phyloP scores from a whole-genome alignment of 2,797 vertebrate genomes.

The Ambastaia sidthimunki region DNA sequence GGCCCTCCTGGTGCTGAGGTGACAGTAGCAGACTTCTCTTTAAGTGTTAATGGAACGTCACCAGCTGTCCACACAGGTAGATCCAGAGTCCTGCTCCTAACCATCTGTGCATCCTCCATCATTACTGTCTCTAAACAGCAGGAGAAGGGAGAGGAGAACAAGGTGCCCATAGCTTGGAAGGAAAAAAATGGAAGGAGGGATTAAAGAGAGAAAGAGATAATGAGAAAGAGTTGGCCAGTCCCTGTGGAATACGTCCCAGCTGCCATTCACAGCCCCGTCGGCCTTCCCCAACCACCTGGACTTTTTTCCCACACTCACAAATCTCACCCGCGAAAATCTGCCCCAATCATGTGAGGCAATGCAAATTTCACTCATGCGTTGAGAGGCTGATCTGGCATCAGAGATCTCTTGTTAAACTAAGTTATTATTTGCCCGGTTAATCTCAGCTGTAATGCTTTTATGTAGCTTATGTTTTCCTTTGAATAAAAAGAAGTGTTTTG shows the following conservation, averaged over 20 bases:
- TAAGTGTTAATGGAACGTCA: slow-evolving; percentile 60
- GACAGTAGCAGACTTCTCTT: slow-evolving; percentile 56
- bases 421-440: neutral
- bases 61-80: slow-evolving; percentile 64
- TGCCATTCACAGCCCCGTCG: slow-evolving; percentile 37
- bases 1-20: slow-evolving; percentile 54
- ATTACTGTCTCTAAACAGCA: slow-evolving; percentile 40
- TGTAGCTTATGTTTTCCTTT: neutral
- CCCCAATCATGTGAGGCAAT: slow-evolving; percentile 26
- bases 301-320: slow-evolving; percentile 52
- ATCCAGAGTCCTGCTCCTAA: slow-evolving; percentile 49
- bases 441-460: neutral
- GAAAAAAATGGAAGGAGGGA: neutral
- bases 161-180: neutral
- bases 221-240: slow-evolving; percentile 10
- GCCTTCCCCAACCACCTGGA: slow-evolving; percentile 51
- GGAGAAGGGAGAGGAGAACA: neutral
- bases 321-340: slow-evolving; percentile 9
- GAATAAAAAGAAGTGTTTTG: neutral
- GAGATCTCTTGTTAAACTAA: neutral
- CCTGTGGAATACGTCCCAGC: slow-evolving; percentile 40
- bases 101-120: slow-evolving; percentile 64
- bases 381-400: slow-evolving; percentile 21
- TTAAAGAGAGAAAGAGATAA: slow-evolving; percentile 20
- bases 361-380: slow-evolving; percentile 3